These are phyloP conservation scores for Chaenocephalus aceratus DNA, from an alignment of 2,113 vertebrate species.

Conservation along the genomic window DNA sequence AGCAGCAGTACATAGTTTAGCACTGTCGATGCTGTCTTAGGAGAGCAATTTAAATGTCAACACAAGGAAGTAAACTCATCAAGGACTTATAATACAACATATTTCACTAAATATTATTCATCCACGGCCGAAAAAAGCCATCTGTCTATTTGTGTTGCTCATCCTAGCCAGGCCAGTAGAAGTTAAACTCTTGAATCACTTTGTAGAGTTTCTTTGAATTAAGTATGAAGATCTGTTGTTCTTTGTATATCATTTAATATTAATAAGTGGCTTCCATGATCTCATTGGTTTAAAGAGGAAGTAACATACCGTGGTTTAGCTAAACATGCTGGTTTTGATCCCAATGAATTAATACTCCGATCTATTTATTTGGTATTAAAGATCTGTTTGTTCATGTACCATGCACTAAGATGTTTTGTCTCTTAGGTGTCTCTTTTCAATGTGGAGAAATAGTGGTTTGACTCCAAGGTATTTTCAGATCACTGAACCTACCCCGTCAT, in stretches of 20 bases:
- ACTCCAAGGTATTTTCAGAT: constrained; percentile 25
- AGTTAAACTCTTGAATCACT: not conserved
- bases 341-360: too few species aligned
- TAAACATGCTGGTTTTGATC: not conserved
- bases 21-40: not conserved
- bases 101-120: constrained; percentile 11
- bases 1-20: constrained; percentile 29
- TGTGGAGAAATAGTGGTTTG: constrained; percentile 3
- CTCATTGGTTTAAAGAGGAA: not conserved
- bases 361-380: not conserved
- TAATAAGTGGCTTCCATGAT: not conserved
- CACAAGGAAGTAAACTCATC: constrained; percentile 19
- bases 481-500: constrained; percentile 21
- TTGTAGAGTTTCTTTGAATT: not conserved
- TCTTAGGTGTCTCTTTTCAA: not conserved
- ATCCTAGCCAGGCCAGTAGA: not conserved
- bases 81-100: not conserved
- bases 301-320: not conserved
- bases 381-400: not conserved
- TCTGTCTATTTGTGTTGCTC: constrained; percentile 20
- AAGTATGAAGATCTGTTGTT: too few species aligned
- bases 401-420: not conserved
- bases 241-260: too few species aligned
- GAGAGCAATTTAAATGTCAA: constrained; percentile 39
- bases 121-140: constrained; percentile 7